Percentiles rank a stretch among this genome's conserved stretches.
These are phyloP conservation scores for Galerucella nymphaeae DNA, from an alignment of 2,888 invertebrate species.

Conservation along the genomic window DNA sequence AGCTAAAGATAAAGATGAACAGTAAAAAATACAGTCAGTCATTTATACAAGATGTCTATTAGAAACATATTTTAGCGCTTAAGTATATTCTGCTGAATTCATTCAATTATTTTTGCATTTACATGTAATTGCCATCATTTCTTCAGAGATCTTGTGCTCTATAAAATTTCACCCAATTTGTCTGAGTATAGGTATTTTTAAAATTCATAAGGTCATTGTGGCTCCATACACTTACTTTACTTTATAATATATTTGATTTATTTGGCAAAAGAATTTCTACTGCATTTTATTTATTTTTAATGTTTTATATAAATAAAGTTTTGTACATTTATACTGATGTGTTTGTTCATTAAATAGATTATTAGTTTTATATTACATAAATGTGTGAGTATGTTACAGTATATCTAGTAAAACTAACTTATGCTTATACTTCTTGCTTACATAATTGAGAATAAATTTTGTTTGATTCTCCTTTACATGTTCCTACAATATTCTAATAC, in stretches of 20 bases:
- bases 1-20: conserved; percentile 98
- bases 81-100: not conserved
- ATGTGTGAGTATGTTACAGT: no score
- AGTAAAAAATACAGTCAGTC: conserved; percentile 65
- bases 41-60: not conserved
- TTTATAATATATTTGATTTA: not conserved
- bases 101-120: not conserved
- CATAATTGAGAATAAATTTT: no score
- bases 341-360: not conserved
- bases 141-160: not conserved
- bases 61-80: not conserved
- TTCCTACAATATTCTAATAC: no score
- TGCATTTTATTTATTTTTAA: not conserved
- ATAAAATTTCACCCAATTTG: conserved; percentile 4
- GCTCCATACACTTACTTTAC: not conserved
- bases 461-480: no score
- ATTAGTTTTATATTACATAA: not conserved
- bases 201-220: not conserved
- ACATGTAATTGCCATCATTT: not conserved
- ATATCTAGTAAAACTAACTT: no score
- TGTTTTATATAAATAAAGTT: not conserved
- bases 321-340: not conserved
- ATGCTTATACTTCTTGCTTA: no score
- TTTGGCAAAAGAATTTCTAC: not conserved
- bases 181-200: conserved; percentile 1